phyloP scores from a whole-genome alignment of 2,888 invertebrate species.

The Acrobeloides nanus region DNA sequence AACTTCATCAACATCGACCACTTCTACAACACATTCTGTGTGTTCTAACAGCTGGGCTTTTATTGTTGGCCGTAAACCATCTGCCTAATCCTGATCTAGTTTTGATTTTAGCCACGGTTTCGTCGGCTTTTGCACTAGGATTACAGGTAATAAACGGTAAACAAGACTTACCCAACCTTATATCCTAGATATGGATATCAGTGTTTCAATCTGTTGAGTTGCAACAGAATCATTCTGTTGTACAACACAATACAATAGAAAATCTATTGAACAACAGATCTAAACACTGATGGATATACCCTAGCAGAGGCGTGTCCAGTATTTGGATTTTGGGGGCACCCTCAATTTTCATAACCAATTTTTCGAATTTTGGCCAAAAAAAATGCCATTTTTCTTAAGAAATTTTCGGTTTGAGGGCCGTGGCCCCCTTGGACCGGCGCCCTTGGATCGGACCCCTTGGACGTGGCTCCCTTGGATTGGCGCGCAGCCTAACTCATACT shows the following conservation, averaged over 20 bases:
- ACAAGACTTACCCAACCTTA: too few relatives aligned
- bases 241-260: too few relatives aligned
- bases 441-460: background rate
- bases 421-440: too few relatives aligned
- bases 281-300: too few relatives aligned
- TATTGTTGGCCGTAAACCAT: constrained; percentile 25
- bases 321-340: too few relatives aligned
- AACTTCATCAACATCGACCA: constrained; percentile 13
- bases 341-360: constrained; percentile 10
- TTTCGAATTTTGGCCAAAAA: constrained; percentile 3
- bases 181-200: too few relatives aligned
- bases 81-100: constrained; percentile 19
- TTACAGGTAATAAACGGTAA: too few relatives aligned
- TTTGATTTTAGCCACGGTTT: constrained; percentile 18
- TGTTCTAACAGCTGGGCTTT: constrained; percentile 17
- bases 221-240: too few relatives aligned
- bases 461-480: background rate
- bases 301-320: too few relatives aligned
- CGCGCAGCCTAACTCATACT: background rate
- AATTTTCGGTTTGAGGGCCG: constrained; percentile 4
- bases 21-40: constrained; percentile 20
- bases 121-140: constrained; percentile 20
- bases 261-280: too few relatives aligned
- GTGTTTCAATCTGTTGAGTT: too few relatives aligned
- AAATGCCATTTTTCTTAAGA: constrained; percentile 5